Base-by-base conservation (phyloP, 2,113 vertebrate genomes). In the Hirundichthys speculiger region DNA sequence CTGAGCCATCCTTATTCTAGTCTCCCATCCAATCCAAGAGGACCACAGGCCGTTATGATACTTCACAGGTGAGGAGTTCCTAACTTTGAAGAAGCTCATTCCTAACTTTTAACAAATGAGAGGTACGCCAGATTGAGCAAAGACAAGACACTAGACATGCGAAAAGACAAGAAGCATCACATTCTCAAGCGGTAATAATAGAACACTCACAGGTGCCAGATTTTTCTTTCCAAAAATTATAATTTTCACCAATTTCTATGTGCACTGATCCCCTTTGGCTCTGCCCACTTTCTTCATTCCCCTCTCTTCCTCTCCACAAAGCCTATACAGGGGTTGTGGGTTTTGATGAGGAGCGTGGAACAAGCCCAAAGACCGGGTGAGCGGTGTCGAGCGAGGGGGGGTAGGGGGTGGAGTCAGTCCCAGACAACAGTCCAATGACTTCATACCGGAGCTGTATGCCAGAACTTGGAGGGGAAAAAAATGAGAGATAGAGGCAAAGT, bases 261-360 rank as follows among this genome's bases (percentile, higher is more conserved):
- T 42, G 12, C 9, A 24, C 27, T 57, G 10, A 14, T 13, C 10
- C 20, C 22, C 3, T 15, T 21, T 18, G 8, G 87, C 12, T 34
- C 27, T 8, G 2, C 7, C 45, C 13, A 89, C 87, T 83, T 90
- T 87, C 91, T 89, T 80, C 10, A 6, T 81, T 46, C 56, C 56
- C 69, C 81, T 70, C 76, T 84, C 88, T 8, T 89, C 83, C 86
- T 82, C 89, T 93, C 92, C 92, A 90, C 92, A 93, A 75, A 77
- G 53, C 68, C 59, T 70, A 55, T 72, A 83, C 78, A 78, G 45
- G 71, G 69, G 55, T 68, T 25, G 52, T 52, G 69, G 50, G 60
- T 79, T 76, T 77, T 80, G 62, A 73, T 72, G 46, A 66, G 58
- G 75, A 80, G 82, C 71, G 75, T 73, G 71, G 75, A 88, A 80